phyloP scores from a whole-genome alignment of 2,888 invertebrate species.

The Drosophila nr. perissopoda region DNA sequence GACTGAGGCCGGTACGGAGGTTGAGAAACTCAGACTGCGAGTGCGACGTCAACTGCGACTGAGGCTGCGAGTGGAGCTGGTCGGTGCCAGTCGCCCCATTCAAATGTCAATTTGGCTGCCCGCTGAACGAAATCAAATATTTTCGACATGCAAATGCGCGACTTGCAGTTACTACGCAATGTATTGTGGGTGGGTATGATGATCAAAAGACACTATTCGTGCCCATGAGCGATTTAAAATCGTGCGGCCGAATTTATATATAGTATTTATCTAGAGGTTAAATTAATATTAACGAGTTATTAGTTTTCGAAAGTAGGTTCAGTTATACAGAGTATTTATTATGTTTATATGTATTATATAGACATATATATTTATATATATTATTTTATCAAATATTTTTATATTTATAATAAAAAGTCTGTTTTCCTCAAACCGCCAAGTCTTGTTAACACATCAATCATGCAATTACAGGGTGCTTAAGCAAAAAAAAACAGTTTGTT shows the following conservation, averaged over 20 bases:
- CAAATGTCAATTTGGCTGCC: conserved; percentile 74
- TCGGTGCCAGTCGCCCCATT: conserved; percentile 77
- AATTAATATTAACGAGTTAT: neutral
- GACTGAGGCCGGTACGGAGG: conserved; percentile 15
- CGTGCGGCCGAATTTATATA: neutral
- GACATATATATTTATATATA: neutral
- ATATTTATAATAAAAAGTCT: neutral
- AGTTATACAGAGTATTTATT: neutral
- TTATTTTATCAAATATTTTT: neutral
- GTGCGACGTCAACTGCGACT: conserved; percentile 5
- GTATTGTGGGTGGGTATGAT: neutral
- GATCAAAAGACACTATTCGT: neutral
- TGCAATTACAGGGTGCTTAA: conserved; percentile 18
- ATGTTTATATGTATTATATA: neutral
- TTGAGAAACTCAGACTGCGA: conserved; percentile 10
- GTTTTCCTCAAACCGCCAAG: neutral
- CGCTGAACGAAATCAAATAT: conserved; percentile 24
- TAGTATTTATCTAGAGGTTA: neutral
- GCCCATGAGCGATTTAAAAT: neutral
- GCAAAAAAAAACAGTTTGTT: conserved; percentile 23
- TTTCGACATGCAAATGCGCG: neutral
- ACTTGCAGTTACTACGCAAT: conserved; percentile 7
- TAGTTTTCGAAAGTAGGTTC: neutral
- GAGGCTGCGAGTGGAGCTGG: conserved; percentile 36
- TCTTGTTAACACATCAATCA: neutral